Evolutionary conservation across 2,113 vertebrate species (phyloP).

Genomic region (Python bivittatus): DNA sequence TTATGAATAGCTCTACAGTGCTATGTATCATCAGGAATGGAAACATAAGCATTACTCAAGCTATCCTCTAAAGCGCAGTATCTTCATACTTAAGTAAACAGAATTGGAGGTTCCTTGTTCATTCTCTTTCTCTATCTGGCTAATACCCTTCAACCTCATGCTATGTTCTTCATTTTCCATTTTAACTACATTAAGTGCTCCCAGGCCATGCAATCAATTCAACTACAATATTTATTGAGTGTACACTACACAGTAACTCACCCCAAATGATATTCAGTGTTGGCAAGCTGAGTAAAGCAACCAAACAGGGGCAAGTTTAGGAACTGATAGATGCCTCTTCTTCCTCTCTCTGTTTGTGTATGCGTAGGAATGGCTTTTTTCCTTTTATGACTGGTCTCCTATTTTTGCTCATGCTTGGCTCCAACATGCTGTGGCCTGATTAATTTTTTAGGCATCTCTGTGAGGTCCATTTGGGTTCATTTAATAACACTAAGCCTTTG

Average conservation of each 20-base stretch:
- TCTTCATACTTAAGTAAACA: constrained; percentile 46
- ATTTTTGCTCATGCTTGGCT: not conserved
- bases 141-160: constrained; percentile 3
- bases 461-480: not conserved
- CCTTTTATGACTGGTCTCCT: not conserved
- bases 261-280: not conserved
- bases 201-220: not conserved
- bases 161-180: not conserved
- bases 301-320: not conserved
- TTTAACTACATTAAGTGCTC: constrained; percentile 31
- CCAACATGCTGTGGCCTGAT: not conserved
- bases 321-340: not conserved
- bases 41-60: constrained; percentile 54
- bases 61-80: constrained; percentile 10
- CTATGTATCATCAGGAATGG: constrained; percentile 44
- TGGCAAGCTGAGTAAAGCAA: not conserved
- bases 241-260: not conserved
- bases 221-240: not conserved
- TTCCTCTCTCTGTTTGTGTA: not conserved
- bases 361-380: not conserved
- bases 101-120: constrained; percentile 17
- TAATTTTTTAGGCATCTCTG: not conserved
- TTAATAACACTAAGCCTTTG: not conserved
- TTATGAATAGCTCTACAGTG: constrained; percentile 43
- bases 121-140: constrained; percentile 12